Conservation (phyloP, 1,140 invertebrate species). For the Drosophila quadrilineata region DNA sequence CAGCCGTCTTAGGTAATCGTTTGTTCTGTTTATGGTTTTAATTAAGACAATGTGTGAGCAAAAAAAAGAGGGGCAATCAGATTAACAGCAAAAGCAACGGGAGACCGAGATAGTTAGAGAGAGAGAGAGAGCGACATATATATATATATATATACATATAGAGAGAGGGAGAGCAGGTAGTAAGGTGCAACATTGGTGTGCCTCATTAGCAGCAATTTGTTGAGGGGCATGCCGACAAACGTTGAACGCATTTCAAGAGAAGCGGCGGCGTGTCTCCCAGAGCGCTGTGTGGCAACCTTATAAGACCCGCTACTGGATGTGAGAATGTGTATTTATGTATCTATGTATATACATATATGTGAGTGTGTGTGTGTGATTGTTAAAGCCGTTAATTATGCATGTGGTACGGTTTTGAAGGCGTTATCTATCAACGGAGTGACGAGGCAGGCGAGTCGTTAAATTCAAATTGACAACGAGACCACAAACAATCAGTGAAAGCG, state of each 20-base stretch:
- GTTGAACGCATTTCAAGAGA: slow-evolving; percentile 42
- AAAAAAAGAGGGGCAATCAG: too few species aligned
- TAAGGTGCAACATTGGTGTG: slow-evolving; percentile 54
- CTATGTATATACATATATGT: too few species aligned
- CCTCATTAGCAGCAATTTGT: slow-evolving; percentile 74
- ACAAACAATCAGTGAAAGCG: slow-evolving; percentile 76
- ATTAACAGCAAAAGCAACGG: too few species aligned
- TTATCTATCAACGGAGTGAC: slow-evolving; percentile 58
- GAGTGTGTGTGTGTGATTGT: neutral
- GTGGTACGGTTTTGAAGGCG: slow-evolving; percentile 13
- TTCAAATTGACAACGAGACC: slow-evolving; percentile 54
- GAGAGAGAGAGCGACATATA: neutral
- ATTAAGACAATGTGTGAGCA: too few species aligned
- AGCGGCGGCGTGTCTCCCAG: slow-evolving; percentile 38
- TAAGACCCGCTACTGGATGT: slow-evolving; percentile 9
- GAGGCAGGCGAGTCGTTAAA: slow-evolving; percentile 46
- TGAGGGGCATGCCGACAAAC: slow-evolving; percentile 64
- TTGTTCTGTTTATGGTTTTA: slow-evolving; percentile 66
- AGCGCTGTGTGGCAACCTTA: slow-evolving; percentile 10
- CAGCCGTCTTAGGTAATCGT: slow-evolving; percentile 41
- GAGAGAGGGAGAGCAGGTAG: neutral
- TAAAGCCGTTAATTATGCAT: slow-evolving; percentile 60
- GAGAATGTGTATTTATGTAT: slow-evolving; percentile 2
- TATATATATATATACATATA: too few species aligned
- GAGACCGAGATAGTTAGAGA: neutral